Percentiles rank a stretch among this genome's conserved stretches.
These are phyloP conservation scores for Diarsia brunnea DNA, from an alignment of 2,888 invertebrate species.

Conservation along the genomic window DNA sequence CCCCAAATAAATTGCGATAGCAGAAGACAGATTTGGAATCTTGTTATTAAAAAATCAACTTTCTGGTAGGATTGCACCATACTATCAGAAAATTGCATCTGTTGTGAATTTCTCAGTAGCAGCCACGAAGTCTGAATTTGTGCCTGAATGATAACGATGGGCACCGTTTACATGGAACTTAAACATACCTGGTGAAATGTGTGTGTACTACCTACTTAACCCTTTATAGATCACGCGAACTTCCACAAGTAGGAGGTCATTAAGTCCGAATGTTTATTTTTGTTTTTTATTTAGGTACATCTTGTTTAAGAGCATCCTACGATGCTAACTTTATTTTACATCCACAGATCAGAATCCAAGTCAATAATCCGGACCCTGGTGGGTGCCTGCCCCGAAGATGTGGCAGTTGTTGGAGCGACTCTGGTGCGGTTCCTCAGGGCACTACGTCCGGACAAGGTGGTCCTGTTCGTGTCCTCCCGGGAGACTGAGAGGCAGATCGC, in stretches of 20 bases:
- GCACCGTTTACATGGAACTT: background rate
- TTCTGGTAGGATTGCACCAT: background rate
- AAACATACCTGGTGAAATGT: background rate
- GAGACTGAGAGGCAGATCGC: constrained; percentile 91
- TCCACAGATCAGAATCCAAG: constrained; percentile 94
- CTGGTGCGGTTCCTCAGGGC: constrained; percentile 94
- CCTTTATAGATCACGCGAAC: background rate
- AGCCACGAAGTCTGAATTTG: background rate
- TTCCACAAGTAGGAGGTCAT: background rate
- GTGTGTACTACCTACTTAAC: background rate
- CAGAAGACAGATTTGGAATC: background rate
- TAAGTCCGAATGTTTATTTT: background rate
- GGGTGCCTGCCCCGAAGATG: constrained; percentile 95
- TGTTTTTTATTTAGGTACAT: background rate
- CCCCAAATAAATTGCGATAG: background rate
- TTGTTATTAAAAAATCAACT: background rate
- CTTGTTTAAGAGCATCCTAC: background rate
- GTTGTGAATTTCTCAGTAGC: background rate
- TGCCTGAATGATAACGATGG: background rate
- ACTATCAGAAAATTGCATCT: too few relatives aligned
- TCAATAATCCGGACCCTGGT: constrained; percentile 94
- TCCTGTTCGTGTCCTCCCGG: constrained; percentile 93
- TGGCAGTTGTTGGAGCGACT: constrained; percentile 94
- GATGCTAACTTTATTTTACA: background rate
- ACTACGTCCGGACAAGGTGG: constrained; percentile 91